Base-by-base conservation (phyloP, 2,888 invertebrate species). In the Oscheius onirici region DNA sequence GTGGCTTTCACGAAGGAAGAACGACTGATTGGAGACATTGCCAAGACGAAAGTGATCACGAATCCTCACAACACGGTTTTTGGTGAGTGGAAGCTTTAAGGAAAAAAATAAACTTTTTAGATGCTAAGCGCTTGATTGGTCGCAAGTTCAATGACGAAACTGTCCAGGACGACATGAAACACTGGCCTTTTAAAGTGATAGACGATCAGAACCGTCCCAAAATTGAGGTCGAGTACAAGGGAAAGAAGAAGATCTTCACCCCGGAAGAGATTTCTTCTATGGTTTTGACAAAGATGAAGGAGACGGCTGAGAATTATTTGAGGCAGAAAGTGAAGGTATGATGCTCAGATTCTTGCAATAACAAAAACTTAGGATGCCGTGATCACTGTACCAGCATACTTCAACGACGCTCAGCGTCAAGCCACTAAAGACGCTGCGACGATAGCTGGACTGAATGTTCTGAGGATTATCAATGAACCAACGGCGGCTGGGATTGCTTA, bases 341-440 rank as follows among this genome's bases (percentile, higher is more conserved):
- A 6, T 20, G 86, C 34, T 6, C 34, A 34, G 90, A 96, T 84
- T 20, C 20, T 34, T 34, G 34, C 5, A 34, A n/a, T 41, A 41
- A 20, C 43, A 34, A n/a, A 24, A n/a, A 20, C 71, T 65, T 40
- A 73, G 90, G 97, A 99, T 89, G 97, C 97, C 0, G 99, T 99
- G 22, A 91, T 99, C 81, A 99, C 99, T 0, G 97, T 99, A 0
- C 99, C 97, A 0, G 97, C 97, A 3, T 99, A 99, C 89, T 99
- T 86, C 90, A 99, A 99, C 88, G 97, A 99, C 88, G 96, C 97
- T 0, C 97, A 99, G 89, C 91, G 97, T 65, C 75, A 78, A 58
- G 92, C 94, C 10, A 90, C 89, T 43, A 90, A 89, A 78, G 86
- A 86, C 71, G 86, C 86, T 26, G 86, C 86, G 57, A 82, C 85